These are phyloP conservation scores for Chymomyza fuscimana DNA, from an alignment of 2,888 invertebrate genomes.

Conservation along the genomic window DNA sequence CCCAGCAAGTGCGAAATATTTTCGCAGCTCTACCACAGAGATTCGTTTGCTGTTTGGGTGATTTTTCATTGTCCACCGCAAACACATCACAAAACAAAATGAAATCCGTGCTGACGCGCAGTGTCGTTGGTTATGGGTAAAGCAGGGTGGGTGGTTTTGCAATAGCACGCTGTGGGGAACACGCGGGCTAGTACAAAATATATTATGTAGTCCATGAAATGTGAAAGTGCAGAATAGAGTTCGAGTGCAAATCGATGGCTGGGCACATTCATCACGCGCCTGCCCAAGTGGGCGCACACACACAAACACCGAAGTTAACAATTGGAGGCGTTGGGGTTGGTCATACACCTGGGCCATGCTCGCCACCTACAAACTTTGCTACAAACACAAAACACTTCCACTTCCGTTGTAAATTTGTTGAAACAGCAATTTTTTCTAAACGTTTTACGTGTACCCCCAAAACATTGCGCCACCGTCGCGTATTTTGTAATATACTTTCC, in stretches of 20 bases:
- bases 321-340: slow-evolving; percentile 28
- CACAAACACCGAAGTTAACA: slow-evolving; percentile 18
- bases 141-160: background rate
- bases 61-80: slow-evolving; percentile 73
- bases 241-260: slow-evolving; percentile 70
- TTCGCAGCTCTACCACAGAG: slow-evolving; percentile 30
- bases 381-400: slow-evolving; percentile 56
- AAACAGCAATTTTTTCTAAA: slow-evolving; percentile 66
- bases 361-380: slow-evolving; percentile 1
- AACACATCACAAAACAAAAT: slow-evolving; percentile 66
- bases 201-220: slow-evolving; percentile 35
- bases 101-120: slow-evolving; percentile 59
- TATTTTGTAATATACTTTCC: slow-evolving; percentile 68
- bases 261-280: slow-evolving; percentile 67
- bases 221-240: slow-evolving; percentile 70
- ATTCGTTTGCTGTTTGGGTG: slow-evolving; percentile 50
- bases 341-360: slow-evolving; percentile 16
- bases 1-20: slow-evolving; percentile 62
- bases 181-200: background rate
- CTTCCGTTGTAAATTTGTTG: slow-evolving; percentile 74
- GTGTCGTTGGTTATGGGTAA: slow-evolving; percentile 9
- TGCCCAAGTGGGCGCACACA: slow-evolving; percentile 26
- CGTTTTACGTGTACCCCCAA: slow-evolving; percentile 43
- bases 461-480: background rate
- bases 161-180: slow-evolving; percentile 7